phyloP scores from a whole-genome alignment of 2,888 invertebrate genomes.

The Electrophaes corylata region DNA sequence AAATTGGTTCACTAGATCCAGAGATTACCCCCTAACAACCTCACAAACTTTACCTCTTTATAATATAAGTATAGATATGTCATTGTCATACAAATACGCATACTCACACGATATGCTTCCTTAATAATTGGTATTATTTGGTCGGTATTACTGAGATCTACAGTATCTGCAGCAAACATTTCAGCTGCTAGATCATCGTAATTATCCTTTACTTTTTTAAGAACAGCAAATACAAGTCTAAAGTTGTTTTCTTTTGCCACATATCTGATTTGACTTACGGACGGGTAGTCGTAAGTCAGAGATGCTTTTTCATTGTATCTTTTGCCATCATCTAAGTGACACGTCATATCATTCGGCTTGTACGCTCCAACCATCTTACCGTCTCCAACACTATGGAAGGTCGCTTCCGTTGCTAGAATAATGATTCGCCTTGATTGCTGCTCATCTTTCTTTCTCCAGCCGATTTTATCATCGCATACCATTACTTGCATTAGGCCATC shows the following conservation, averaged over 20 bases:
- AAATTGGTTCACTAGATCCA: no score
- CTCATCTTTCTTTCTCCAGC: slow-evolving; percentile 85
- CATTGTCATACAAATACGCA: background rate
- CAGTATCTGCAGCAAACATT: slow-evolving; percentile 88
- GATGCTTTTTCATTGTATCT: slow-evolving; percentile 80
- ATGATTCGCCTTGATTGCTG: slow-evolving; percentile 87
- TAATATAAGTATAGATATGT: no score
- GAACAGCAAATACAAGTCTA: slow-evolving; percentile 91
- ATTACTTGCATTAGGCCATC: slow-evolving; percentile 95
- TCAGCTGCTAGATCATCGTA: slow-evolving; percentile 84
- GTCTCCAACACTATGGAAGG: slow-evolving; percentile 92
- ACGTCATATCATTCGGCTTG: slow-evolving; percentile 88
- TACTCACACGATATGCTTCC: slow-evolving; percentile 87
- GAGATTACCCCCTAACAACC: no score
- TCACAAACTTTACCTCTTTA: no score
- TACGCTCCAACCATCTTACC: slow-evolving; percentile 89
- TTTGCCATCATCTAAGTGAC: slow-evolving; percentile 81
- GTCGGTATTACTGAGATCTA: slow-evolving; percentile 61
- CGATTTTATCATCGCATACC: slow-evolving; percentile 87
- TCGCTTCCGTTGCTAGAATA: slow-evolving; percentile 91
- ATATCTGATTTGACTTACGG: slow-evolving; percentile 87
- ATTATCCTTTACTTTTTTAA: slow-evolving; percentile 54
- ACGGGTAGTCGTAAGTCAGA: slow-evolving; percentile 88
- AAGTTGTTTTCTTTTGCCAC: slow-evolving; percentile 87
- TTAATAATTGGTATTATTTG: slow-evolving; percentile 88